These are phyloP conservation scores for Peucedramus taeniatus DNA, from an alignment of 2,113 vertebrate genomes.

Conservation along the genomic window DNA sequence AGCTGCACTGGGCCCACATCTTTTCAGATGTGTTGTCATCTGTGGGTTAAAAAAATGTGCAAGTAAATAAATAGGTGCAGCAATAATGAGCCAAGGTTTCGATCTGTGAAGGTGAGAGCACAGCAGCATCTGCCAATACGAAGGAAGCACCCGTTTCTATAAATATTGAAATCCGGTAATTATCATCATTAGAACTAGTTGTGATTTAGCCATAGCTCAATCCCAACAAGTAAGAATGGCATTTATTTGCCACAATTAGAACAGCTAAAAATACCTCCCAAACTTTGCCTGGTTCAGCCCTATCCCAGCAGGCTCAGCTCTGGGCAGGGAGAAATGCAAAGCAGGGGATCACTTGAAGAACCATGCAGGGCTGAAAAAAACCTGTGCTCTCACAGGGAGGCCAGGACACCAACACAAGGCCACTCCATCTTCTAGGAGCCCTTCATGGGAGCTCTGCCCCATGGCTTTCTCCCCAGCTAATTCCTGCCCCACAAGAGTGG, in stretches of 20 bases:
- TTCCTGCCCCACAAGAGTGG: neutral
- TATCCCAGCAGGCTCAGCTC: neutral
- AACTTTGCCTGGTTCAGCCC: neutral
- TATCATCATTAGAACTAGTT: conserved; percentile 65
- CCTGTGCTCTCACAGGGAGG: neutral
- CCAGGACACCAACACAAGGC: neutral
- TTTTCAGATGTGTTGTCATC: neutral
- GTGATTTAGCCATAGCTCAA: conserved; percentile 59
- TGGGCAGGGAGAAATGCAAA: neutral
- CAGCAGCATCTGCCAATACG: conserved; percentile 15
- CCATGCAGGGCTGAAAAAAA: fast-evolving
- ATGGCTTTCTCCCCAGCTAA: neutral
- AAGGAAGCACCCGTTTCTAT: conserved; percentile 65
- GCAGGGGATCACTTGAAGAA: neutral
- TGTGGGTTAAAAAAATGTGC: conserved; percentile 36
- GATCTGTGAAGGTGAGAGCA: conserved; percentile 62
- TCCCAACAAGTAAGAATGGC: conserved; percentile 52
- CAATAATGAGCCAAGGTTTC: conserved; percentile 18
- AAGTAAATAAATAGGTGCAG: conserved; percentile 45
- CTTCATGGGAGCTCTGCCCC: neutral
- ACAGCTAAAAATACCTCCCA: conserved; percentile 58
- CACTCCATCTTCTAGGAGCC: neutral
- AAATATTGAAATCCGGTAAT: conserved; percentile 71
- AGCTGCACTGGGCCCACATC: fast-evolving
- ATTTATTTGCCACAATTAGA: conserved; percentile 59